Evolutionary conservation across 1,140 invertebrate genomes (phyloP).

Genomic region (Atta texana): DNA sequence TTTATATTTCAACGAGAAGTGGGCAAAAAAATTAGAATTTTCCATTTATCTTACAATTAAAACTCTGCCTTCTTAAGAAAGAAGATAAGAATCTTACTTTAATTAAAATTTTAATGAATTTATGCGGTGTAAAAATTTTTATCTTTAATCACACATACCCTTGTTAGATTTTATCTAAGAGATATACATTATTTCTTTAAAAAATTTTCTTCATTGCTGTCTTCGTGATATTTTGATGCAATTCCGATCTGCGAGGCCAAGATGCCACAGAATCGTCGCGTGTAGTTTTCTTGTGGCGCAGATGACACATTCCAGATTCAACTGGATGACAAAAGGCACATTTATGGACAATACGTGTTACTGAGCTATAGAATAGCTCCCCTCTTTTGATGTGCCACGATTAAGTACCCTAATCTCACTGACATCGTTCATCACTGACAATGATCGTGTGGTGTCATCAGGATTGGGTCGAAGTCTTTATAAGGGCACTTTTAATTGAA

Average conservation of each 20-base stretch:
- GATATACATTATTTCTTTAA: not conserved
- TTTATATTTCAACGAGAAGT: not conserved
- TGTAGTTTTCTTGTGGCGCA: conserved; percentile 47
- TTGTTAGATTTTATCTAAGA: conserved; percentile 1
- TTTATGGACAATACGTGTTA: conserved; percentile 72
- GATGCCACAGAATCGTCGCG: conserved; percentile 41
- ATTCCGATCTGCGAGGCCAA: not conserved
- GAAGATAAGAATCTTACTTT: not conserved
- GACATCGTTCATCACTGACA: conserved; percentile 67
- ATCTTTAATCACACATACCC: not conserved
- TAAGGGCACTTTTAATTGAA: not conserved
- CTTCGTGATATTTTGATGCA: not conserved
- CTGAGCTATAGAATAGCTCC: conserved; percentile 59
- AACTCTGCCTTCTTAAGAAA: not conserved
- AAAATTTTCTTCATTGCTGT: not conserved
- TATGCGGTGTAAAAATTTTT: not conserved
- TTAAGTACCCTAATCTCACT: conserved; percentile 71
- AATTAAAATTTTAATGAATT: conserved; percentile 21
- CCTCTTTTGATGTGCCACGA: conserved; percentile 68
- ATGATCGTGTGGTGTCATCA: conserved; percentile 49
- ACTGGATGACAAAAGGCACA: conserved; percentile 74
- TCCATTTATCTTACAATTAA: not conserved
- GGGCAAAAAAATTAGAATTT: conserved; percentile 9
- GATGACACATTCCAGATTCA: conserved; percentile 69
- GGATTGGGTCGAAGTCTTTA: conserved; percentile 29